Evolutionary conservation across 2,888 invertebrate genomes (phyloP).

Genomic region (Strigamia transsilvanica): DNA sequence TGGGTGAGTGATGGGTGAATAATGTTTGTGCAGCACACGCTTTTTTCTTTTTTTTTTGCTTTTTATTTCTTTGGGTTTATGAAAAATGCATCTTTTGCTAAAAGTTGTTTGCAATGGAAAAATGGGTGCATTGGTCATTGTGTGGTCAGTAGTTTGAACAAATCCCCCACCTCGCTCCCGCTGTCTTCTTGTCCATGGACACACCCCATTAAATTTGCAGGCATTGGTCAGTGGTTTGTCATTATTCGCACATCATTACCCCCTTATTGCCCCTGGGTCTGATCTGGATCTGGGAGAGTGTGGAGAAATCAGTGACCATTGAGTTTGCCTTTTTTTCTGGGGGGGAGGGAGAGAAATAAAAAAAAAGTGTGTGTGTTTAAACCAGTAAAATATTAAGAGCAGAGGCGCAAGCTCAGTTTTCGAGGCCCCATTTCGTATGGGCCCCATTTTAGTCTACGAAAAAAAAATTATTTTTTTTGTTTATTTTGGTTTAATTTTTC

Average conservation of each 20-base stretch:
- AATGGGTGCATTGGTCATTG: constrained; percentile 32
- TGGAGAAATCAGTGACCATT: background rate
- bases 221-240: constrained; percentile 44
- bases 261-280: background rate
- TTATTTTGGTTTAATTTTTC: no score
- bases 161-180: constrained; percentile 24
- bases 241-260: constrained; percentile 36
- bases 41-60: background rate
- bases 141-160: background rate
- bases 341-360: background rate
- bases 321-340: background rate
- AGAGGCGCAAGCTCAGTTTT: no score
- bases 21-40: background rate
- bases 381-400: no score
- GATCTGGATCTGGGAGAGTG: background rate
- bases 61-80: background rate
- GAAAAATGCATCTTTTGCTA: constrained; percentile 5
- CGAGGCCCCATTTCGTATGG: no score
- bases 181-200: constrained; percentile 39
- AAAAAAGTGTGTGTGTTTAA: background rate
- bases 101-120: constrained; percentile 34
- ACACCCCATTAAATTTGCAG: constrained; percentile 41
- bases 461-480: no score
- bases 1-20: constrained; percentile 10
- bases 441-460: no score